Conservation (phyloP, 2,797 vertebrate species). For the Kryptopterus vitreolus region DNA sequence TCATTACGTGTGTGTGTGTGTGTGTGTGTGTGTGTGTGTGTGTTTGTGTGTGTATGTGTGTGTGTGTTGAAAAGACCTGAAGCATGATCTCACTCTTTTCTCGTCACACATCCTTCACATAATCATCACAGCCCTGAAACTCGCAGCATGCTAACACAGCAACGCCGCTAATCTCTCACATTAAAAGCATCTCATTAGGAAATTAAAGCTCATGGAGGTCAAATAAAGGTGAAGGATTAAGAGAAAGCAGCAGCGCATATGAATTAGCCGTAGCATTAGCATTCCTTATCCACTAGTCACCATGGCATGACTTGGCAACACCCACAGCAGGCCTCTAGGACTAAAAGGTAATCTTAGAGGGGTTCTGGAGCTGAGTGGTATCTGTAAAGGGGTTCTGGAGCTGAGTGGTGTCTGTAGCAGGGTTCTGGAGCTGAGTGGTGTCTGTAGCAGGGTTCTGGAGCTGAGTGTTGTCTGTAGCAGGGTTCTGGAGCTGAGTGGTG, state of each 20-base stretch:
- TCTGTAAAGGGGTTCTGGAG: too few species aligned
- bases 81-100: not conserved
- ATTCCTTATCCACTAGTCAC: not conserved
- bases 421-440: too few species aligned
- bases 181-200: slow-evolving; percentile 38
- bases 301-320: too few species aligned
- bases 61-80: slow-evolving; percentile 10
- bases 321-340: too few species aligned
- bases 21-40: slow-evolving; percentile 29
- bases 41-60: slow-evolving; percentile 22
- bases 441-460: too few species aligned
- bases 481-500: too few species aligned
- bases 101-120: not conserved
- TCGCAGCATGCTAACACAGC: slow-evolving; percentile 10
- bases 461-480: too few species aligned
- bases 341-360: too few species aligned
- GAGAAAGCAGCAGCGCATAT: not conserved
- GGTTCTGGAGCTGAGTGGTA: too few species aligned
- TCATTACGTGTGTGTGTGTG: not conserved
- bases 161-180: slow-evolving; percentile 2
- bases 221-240: not conserved
- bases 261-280: not conserved
- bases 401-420: too few species aligned
- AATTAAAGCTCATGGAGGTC: slow-evolving; percentile 25
- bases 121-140: not conserved